Evolutionary conservation across 2,888 invertebrate genomes (phyloP), one percentile per base, ranked within the genome.

Genomic region (Aproaerema taeniolella): DNA sequence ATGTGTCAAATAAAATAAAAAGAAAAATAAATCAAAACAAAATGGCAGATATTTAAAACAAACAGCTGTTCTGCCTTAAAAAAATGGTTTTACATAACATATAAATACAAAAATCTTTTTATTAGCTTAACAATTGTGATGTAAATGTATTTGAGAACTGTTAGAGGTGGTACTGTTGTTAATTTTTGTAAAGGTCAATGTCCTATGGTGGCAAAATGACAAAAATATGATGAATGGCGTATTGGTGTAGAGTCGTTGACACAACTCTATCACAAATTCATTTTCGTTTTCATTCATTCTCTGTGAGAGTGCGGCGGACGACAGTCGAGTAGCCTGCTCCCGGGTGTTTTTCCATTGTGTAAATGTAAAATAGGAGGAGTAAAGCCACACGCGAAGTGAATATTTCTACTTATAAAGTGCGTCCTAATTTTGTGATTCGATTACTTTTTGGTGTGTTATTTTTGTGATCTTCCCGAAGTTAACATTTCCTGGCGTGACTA

Each of bases 191-290:
- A 32, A 38, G 38, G 31, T 31, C 38, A 31, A 24, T 31, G 38
- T 15, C 38, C 38, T 25, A 8, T 24, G 7, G 9, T 26, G 31
- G 30, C 8, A 10, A 38, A 31, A 25, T 25, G 31, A 15, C 11
- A 24, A 40, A 16, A 35, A 25, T 15, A 35, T 40, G 34, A 40
- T 40, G 40, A 35, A 34, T 40, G 34, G 30, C 2, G 16, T 17
- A n/a, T n/a, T n/a, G n/a, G n/a, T n/a, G n/a, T n/a, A n/a, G n/a
- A n/a, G n/a, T n/a, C 26, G 26, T 5, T 26, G 26, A 26, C 26
- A 26, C 8, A 20, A 20, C 5, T 20, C 20, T 20, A 20, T 20
- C 20, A 20, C 20, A 20, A 20, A 4, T 20, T 6, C 20, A 7
- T 20, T 20, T 20, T 20, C 26, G 26, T 26, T n/a, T 14, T 28